phyloP scores from a whole-genome alignment of 2,797 vertebrate genomes.

The Falco novaeseelandiae region DNA sequence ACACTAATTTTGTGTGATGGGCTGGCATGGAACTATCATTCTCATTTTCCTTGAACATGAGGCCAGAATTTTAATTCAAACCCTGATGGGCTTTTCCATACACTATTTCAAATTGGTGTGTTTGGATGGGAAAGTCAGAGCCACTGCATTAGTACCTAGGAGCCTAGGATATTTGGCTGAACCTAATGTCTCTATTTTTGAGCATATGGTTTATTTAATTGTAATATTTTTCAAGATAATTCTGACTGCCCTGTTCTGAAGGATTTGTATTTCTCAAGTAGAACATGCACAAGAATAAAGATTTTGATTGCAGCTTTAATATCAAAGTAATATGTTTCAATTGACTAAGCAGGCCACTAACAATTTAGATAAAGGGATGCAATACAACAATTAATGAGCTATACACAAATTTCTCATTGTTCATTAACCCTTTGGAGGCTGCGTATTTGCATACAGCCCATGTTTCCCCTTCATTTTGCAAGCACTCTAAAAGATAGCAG shows the following conservation, averaged over 20 bases:
- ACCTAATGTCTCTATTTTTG: slow-evolving; percentile 54
- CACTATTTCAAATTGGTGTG: neutral
- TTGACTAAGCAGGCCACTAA: slow-evolving; percentile 74
- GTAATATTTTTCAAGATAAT: slow-evolving; percentile 61
- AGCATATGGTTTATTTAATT: slow-evolving; percentile 61
- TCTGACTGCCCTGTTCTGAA: slow-evolving; percentile 51
- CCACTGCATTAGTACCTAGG: neutral
- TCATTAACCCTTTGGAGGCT: slow-evolving; percentile 69
- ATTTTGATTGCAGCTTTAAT: slow-evolving; percentile 72
- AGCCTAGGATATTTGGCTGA: neutral
- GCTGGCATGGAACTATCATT: neutral
- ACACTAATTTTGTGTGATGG: neutral
- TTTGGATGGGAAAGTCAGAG: slow-evolving; percentile 1
- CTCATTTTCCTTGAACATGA: neutral
- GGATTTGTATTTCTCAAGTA: slow-evolving; percentile 68
- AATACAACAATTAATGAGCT: slow-evolving; percentile 76
- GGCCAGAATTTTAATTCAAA: neutral
- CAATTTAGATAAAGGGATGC: slow-evolving; percentile 75
- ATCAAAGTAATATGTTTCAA: slow-evolving; percentile 78
- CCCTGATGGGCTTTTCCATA: neutral
- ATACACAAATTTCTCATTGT: slow-evolving; percentile 65
- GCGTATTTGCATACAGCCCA: neutral
- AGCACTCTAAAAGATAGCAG: neutral
- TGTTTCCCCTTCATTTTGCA: slow-evolving; percentile 4
- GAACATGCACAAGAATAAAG: slow-evolving; percentile 71